Base-by-base conservation (phyloP, 30 jellyfish, hydroid and myxozoan genomes). In the Catostylus mosaicus region DNA sequence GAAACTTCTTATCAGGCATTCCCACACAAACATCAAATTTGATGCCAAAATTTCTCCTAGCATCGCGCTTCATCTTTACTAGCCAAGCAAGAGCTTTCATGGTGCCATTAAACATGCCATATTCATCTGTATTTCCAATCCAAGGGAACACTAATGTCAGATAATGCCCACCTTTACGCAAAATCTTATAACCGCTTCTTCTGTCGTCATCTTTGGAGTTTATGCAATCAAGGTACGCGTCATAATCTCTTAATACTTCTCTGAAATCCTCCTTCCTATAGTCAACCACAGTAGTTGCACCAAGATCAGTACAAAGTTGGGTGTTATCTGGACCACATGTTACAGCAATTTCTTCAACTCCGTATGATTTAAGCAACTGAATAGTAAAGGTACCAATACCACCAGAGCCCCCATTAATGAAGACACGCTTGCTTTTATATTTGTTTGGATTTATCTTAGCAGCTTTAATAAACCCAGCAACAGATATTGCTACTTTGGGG, bases 321-420 rank as follows among this genome's bases (percentile, higher is more conserved):
- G 34, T 82, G 43, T 78, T 78, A 0, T 50, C 56, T 12, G 69
- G 67, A 22, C 89, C 70, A 48, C 89, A 78, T 5, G 89, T 78
- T 14, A 78, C 89, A 27, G 89, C 89, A 34, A 78, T 63, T 50
- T 78, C 89, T 27, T 63, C 38, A 3, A 74, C 80, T 19, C 89
- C 81, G 22, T 66, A 46, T 6, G 73, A n/a, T 45, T 64, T 78
- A 30, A 78, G 69, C 29, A 78, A 61, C 35, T 78, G 89, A 31
- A 78, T 78, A 18, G 78, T 9, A 78, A 78, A 78, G 12, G 89
- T 36, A 30, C 89, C 89, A 16, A 78, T 66, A 3, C 89, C 89
- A 9, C 89, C 89, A 35, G 89, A 78, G 0, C 89, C 89, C 26
- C 89, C 89, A 45, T 78, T 78, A 7, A 78, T 78, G 65, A 78